A percentile compares a stretch with the other conserved stretches of the same genome.
Evolutionary conservation across 2,888 invertebrate genomes (phyloP).

Genomic region (Therioaphis trifolii): DNA sequence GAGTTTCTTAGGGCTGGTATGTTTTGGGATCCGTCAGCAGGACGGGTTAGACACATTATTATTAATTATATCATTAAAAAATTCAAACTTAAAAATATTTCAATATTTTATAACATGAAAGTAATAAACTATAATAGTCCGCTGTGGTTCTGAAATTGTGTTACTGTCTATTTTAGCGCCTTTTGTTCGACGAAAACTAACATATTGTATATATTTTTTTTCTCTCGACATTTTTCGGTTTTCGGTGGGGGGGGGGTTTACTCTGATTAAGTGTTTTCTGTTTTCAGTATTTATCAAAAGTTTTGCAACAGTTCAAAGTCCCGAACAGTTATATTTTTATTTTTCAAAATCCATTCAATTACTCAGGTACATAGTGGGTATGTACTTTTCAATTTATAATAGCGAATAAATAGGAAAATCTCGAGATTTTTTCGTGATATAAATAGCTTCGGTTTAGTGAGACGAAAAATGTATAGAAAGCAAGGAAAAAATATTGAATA

Average conservation of each 20-base stretch:
- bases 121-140: not conserved
- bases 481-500: not conserved
- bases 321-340: not conserved
- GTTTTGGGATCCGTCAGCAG: not conserved
- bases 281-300: not conserved
- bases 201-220: not conserved
- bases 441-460: not conserved
- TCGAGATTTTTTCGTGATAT: not conserved
- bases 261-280: not conserved
- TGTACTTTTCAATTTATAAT: not conserved
- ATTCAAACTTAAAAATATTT: not conserved
- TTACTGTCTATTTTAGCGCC: conserved; percentile 60
- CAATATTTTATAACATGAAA: not conserved
- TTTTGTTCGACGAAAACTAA: conserved; percentile 53
- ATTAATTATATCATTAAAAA: not conserved
- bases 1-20: conserved; percentile 36
- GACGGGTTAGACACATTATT: not conserved
- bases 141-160: conserved; percentile 54
- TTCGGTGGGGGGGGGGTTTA: conserved; percentile 3
- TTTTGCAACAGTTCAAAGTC: conserved; percentile 57
- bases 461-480: not conserved
- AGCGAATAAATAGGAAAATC: not conserved
- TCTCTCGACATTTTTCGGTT: not conserved
- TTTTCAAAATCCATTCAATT: not conserved
- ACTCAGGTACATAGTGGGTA: not conserved